Percentiles rank a stretch among this genome's conserved stretches.
Conservation (phyloP, 2,888 invertebrate genomes). For the Lasioglossum lativentre region DNA sequence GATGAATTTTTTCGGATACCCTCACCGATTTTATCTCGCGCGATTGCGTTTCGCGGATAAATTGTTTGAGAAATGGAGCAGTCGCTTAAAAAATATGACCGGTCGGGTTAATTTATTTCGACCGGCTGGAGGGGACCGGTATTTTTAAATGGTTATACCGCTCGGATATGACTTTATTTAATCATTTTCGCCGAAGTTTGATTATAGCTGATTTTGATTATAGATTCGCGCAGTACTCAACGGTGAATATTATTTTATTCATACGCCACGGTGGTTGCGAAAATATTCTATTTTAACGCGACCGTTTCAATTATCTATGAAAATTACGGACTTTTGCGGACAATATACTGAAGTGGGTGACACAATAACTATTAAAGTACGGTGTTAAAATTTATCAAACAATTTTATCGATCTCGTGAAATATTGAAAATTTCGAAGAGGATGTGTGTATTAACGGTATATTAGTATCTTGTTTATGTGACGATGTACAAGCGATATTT, state of each 20-base stretch:
- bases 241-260: not conserved
- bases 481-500: not conserved
- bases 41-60: not conserved
- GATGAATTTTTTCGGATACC: not conserved
- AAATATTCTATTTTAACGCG: not conserved
- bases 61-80: conserved; percentile 3
- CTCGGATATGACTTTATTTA: not conserved
- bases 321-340: not conserved
- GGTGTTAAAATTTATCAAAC: not conserved
- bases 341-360: not conserved
- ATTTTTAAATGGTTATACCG: not conserved
- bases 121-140: not conserved
- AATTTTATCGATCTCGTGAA: not conserved
- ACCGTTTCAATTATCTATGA: not conserved
- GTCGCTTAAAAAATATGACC: not conserved
- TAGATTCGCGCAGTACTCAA: not conserved
- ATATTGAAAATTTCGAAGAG: not conserved
- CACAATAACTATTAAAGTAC: not conserved
- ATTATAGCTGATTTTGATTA: not conserved
- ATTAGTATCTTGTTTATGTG: not conserved
- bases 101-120: not conserved
- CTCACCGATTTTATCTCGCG: not conserved
- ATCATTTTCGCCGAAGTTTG: not conserved
- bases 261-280: not conserved
- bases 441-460: not conserved